Base-by-base conservation (phyloP, 2,113 vertebrate species). In the Pelobates fuscus region DNA sequence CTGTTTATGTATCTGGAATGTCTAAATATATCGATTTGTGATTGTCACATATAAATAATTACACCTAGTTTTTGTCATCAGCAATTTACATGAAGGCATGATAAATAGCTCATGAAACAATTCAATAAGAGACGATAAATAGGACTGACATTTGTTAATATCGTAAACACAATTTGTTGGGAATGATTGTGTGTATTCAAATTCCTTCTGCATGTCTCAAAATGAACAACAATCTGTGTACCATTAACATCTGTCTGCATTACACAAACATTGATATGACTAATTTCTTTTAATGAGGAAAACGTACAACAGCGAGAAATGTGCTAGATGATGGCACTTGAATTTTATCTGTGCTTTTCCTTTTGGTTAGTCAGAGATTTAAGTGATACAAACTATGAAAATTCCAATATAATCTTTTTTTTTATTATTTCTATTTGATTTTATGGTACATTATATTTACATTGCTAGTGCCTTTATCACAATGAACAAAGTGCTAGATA, bases 241-340 rank as follows among this genome's bases (percentile, higher is more conserved):
- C 90, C 83, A 85, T 88, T 89, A 88, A 86, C 90, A 89, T 90
- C 88, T 91, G 89, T 86, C 83, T 84, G 83, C 61, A 62, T 78
- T 84, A 87, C 74, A 78, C 78, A 86, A 90, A 89, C 86, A 83
- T 83, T 90, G 91, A 78, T 64, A 88, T 87, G 84, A 67, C 84
- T 88, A 90, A 84, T 91, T 90, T 85, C 69, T 72, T 88, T 87
- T 86, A 89, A 89, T 84, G 84, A 79, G 84, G 82, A 79, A 85
- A 85, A 88, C 87, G 84, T 82, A 82, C 80, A 77, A 67, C 78
- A 83, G 83, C 78, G 86, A 85, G 88, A 89, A 82, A 82, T 88
- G 79, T 79, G 63, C 26, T 44, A 25, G 57, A 49, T n/a, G n/a
- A n/a, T 71, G 58, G 44, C 20, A 30, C 41, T 46, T 71, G 15